These are phyloP conservation scores for Pollachius pollachius DNA, from an alignment of 2,113 vertebrate genomes.

Conservation along the genomic window DNA sequence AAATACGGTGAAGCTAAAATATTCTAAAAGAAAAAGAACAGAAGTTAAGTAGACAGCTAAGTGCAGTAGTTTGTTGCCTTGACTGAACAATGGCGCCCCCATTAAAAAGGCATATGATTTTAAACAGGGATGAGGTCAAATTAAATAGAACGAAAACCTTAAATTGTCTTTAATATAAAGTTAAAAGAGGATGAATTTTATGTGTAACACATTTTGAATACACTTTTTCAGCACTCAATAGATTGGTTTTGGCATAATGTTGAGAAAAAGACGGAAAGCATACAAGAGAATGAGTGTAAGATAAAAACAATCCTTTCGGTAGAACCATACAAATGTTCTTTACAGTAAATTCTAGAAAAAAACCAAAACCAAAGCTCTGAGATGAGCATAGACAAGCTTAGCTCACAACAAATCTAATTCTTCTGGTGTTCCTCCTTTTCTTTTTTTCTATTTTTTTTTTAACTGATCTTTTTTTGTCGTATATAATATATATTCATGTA, in stretches of 20 bases:
- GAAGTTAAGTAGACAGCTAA: slow-evolving; percentile 29
- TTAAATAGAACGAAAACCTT: slow-evolving; percentile 63
- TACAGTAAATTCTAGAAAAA: slow-evolving; percentile 74
- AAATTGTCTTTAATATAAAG: slow-evolving; percentile 60
- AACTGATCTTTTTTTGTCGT: slow-evolving; percentile 33
- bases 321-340: slow-evolving; percentile 67
- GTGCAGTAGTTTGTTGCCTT: slow-evolving; percentile 21
- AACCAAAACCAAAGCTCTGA: slow-evolving; percentile 54
- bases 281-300: slow-evolving; percentile 34
- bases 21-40: neutral
- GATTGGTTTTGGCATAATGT: slow-evolving; percentile 63
- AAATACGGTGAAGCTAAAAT: too few relatives aligned
- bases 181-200: slow-evolving; percentile 56
- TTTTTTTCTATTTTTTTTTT: slow-evolving; percentile 16
- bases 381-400: slow-evolving; percentile 53
- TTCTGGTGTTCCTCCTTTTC: slow-evolving; percentile 31
- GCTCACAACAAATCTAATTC: slow-evolving; percentile 51
- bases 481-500: slow-evolving; percentile 70
- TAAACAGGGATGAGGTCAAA: slow-evolving; percentile 40
- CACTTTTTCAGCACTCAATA: slow-evolving; percentile 58
- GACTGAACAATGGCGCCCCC: slow-evolving; percentile 19
- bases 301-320: slow-evolving; percentile 55
- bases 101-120: slow-evolving; percentile 23
- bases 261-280: slow-evolving; percentile 29
- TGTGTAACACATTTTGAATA: slow-evolving; percentile 40